Conservation (phyloP, 2,113 vertebrate genomes). For the Macrotis lagotis region DNA sequence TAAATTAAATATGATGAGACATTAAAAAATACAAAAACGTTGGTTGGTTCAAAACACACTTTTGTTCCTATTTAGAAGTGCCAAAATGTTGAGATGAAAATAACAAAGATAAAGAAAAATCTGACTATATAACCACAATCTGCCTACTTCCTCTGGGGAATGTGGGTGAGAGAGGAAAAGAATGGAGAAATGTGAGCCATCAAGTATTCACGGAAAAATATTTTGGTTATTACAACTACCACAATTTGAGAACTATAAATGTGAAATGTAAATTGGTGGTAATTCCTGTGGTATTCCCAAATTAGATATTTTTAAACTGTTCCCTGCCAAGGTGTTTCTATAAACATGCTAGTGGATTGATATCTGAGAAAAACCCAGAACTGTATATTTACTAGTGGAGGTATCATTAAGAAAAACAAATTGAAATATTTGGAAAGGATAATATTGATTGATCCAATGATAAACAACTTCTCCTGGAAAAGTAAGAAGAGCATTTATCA, state of each 20-base stretch:
- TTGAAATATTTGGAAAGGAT: conserved; percentile 67
- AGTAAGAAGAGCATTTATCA: conserved; percentile 47
- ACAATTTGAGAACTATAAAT: conserved; percentile 78
- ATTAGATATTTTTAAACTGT: conserved; percentile 74
- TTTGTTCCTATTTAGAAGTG: conserved; percentile 66
- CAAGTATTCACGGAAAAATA: conserved; percentile 76
- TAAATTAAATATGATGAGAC: conserved; percentile 33
- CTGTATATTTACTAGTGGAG: conserved; percentile 49
- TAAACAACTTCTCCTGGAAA: conserved; percentile 60
- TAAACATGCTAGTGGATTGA: conserved; percentile 67
- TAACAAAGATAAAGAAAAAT: conserved; percentile 70
- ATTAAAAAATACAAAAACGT: conserved; percentile 49
- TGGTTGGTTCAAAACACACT: conserved; percentile 40
- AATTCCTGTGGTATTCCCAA: conserved; percentile 71
- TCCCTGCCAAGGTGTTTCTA: conserved; percentile 76
- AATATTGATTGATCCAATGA: conserved; percentile 66
- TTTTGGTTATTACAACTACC: conserved; percentile 76
- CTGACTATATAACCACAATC: conserved; percentile 71
- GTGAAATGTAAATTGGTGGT: conserved; percentile 79
- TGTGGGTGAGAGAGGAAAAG: conserved; percentile 68
- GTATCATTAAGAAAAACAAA: conserved; percentile 56
- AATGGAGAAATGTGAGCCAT: conserved; percentile 76
- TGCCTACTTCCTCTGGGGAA: conserved; percentile 73
- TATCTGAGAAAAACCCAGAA: conserved; percentile 61
- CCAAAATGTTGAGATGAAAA: conserved; percentile 66